Evolutionary conservation across 2,797 vertebrate species (phyloP).

Genomic region (Prunella strophiata): DNA sequence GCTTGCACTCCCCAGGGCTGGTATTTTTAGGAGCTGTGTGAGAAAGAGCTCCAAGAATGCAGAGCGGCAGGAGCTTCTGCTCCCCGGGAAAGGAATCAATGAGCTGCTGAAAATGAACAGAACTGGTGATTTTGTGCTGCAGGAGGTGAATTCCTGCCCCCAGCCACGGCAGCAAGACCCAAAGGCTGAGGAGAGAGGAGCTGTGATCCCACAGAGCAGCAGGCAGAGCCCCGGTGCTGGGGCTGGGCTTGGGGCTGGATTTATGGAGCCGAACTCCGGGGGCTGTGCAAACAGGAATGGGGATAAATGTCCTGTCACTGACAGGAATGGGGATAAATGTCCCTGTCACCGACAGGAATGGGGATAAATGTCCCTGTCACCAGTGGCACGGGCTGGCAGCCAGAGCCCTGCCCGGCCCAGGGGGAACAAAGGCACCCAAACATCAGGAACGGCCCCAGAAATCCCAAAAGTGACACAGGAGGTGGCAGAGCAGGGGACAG

Average conservation of each 20-base stretch:
- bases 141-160: not conserved
- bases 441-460: not conserved
- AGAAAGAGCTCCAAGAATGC: not conserved
- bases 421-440: not conserved
- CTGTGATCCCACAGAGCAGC: not conserved
- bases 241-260: not conserved
- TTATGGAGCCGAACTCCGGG: not conserved
- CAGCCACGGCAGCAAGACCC: accelerated
- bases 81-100: not conserved
- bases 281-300: not conserved
- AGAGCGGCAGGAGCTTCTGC: not conserved
- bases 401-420: not conserved
- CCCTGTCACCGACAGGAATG: not conserved
- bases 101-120: not conserved
- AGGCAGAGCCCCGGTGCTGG: not conserved
- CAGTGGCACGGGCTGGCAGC: not conserved
- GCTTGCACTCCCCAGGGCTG: not conserved
- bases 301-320: not conserved
- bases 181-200: not conserved
- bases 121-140: accelerated
- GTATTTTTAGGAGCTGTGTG: conserved; percentile 5
- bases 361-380: not conserved
- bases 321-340: not conserved
- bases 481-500: not conserved
- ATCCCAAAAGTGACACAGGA: accelerated